These are phyloP conservation scores for Sipha maydis DNA, from an alignment of 2,888 invertebrate species.

Conservation along the genomic window DNA sequence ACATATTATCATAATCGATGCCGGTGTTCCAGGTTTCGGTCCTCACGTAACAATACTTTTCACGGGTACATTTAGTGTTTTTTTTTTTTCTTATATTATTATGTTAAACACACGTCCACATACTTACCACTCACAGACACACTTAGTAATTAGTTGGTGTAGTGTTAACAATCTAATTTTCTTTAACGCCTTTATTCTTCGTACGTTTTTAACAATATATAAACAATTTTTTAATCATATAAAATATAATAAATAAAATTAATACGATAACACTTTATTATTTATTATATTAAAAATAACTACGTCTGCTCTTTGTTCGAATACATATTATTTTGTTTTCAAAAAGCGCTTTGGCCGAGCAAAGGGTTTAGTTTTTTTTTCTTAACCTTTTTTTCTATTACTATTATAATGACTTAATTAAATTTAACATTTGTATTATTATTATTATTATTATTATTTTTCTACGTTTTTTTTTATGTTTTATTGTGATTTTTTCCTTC, in stretches of 20 bases:
- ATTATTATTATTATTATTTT: not conserved
- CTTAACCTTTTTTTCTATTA: slow-evolving; percentile 7
- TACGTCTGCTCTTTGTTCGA: slow-evolving; percentile 59
- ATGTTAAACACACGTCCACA: not conserved
- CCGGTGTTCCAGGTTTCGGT: not conserved
- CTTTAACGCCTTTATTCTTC: not conserved
- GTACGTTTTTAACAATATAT: not conserved
- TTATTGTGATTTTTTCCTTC: not conserved
- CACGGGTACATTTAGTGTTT: not conserved
- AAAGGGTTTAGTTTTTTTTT: slow-evolving; percentile 56
- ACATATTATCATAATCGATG: not conserved
- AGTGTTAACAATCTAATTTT: not conserved
- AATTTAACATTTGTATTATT: not conserved
- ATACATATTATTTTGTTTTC: slow-evolving; percentile 60
- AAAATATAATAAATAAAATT: not conserved
- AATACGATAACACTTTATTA: slow-evolving; percentile 21
- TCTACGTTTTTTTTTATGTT: not conserved
- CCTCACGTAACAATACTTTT: not conserved
- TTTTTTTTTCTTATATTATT: not conserved
- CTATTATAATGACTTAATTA: slow-evolving; percentile 25
- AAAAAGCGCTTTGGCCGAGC: slow-evolving; percentile 60
- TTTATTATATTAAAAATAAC: not conserved
- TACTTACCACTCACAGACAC: not conserved
- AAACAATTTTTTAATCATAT: not conserved
- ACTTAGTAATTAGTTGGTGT: not conserved